Percentiles rank a stretch among this genome's conserved stretches.
Conservation (phyloP, 2,113 vertebrate species). For the Scortum barcoo region DNA sequence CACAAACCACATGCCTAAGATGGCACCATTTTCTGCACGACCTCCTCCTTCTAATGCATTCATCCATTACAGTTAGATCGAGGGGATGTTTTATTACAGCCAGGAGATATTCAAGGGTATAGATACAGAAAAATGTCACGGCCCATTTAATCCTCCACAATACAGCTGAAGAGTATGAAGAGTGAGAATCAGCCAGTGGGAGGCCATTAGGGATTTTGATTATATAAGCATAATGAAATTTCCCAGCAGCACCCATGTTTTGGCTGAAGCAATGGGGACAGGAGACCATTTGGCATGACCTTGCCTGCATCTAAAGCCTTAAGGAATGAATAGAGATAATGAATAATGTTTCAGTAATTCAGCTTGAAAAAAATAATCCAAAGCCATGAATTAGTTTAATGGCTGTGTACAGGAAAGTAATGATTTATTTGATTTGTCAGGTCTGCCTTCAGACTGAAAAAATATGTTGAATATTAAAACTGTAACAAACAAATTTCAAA, state of each 20-base stretch:
- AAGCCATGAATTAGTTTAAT: slow-evolving; percentile 19
- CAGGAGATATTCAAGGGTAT: slow-evolving; percentile 38
- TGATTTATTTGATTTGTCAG: slow-evolving; percentile 34
- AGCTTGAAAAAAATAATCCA: slow-evolving; percentile 14
- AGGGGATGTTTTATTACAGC: slow-evolving; percentile 27
- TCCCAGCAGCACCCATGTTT: slow-evolving; percentile 25
- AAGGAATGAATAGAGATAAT: slow-evolving; percentile 27
- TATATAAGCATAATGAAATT: slow-evolving; percentile 57
- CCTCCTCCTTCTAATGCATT: slow-evolving; percentile 41
- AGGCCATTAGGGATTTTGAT: slow-evolving; percentile 43
- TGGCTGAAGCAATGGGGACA: slow-evolving; percentile 36
- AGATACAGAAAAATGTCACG: slow-evolving; percentile 33
- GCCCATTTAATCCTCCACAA: slow-evolving; percentile 36
- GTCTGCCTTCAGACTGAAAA: slow-evolving; percentile 37
- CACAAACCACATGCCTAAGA: neutral
- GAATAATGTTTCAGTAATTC: slow-evolving; percentile 5
- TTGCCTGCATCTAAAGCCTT: slow-evolving; percentile 29
- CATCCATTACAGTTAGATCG: slow-evolving; percentile 37
- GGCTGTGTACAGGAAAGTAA: slow-evolving; percentile 14
- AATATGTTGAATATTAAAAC: slow-evolving; percentile 27
- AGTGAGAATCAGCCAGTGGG: neutral
- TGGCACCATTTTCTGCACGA: neutral
- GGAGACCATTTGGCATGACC: slow-evolving; percentile 41
- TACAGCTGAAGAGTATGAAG: slow-evolving; percentile 7
- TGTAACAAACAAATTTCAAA: slow-evolving; percentile 41